phyloP scores from a whole-genome alignment of 2,888 invertebrate genomes.

The Ormyrus thymus region DNA sequence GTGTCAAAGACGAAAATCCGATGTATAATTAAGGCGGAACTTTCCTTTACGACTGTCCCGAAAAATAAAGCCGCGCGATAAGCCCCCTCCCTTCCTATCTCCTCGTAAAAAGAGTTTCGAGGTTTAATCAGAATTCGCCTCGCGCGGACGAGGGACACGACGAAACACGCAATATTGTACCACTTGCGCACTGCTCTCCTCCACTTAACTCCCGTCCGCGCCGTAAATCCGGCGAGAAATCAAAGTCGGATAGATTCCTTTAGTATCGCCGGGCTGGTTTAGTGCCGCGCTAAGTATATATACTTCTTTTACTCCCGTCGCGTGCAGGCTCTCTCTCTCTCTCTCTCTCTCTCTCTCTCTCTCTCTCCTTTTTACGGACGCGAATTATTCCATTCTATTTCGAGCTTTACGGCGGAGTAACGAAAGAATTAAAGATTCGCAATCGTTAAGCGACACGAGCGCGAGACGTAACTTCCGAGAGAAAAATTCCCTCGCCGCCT shows the following conservation, averaged over 20 bases:
- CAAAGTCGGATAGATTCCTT: neutral
- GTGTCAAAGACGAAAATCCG: slow-evolving; percentile 40
- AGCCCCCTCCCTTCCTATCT: neutral
- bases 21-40: slow-evolving; percentile 40
- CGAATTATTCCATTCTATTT: too few relatives aligned
- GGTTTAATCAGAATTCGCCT: slow-evolving; percentile 67
- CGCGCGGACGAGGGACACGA: slow-evolving; percentile 38
- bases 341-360: too few relatives aligned
- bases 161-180: too few relatives aligned
- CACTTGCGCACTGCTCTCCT: too few relatives aligned
- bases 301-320: too few relatives aligned
- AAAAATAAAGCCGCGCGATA: slow-evolving; percentile 7
- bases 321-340: too few relatives aligned
- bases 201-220: neutral
- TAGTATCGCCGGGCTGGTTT: neutral
- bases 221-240: neutral
- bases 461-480: too few relatives aligned
- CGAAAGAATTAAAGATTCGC: too few relatives aligned
- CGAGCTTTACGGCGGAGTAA: too few relatives aligned
- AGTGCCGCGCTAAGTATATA: neutral
- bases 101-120: slow-evolving; percentile 62
- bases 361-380: too few relatives aligned
- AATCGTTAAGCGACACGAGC: too few relatives aligned
- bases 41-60: slow-evolving; percentile 23
- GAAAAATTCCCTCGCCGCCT: too few relatives aligned